Conservation (phyloP, 2,113 vertebrate species). For the Gopherus evgoodei region DNA sequence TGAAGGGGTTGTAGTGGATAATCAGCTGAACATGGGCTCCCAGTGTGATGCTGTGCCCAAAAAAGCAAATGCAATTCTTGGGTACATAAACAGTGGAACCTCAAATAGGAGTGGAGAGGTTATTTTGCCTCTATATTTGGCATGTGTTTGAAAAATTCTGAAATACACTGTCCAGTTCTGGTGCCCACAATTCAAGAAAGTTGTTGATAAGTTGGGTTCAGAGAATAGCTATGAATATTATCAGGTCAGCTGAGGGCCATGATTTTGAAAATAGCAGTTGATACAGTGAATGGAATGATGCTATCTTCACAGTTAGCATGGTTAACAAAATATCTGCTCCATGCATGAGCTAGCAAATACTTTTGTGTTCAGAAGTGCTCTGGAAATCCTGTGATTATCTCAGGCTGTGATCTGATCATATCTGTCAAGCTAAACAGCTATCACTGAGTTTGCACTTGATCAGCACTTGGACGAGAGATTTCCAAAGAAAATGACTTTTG, state of each 20-base stretch:
- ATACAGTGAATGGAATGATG: neutral
- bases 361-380: neutral
- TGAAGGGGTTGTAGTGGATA: neutral
- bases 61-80: neutral
- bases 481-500: neutral
- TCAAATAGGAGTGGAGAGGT: neutral
- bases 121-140: neutral
- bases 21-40: neutral
- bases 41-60: neutral
- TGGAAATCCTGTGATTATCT: neutral
- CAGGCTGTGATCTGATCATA: accelerated
- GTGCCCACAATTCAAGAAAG: neutral
- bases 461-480: neutral
- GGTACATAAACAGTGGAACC: neutral
- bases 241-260: too few relatives aligned
- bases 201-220: neutral
- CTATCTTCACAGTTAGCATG: neutral
- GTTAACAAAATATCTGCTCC: neutral
- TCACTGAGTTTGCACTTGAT: neutral
- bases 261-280: neutral
- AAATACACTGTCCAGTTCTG: neutral
- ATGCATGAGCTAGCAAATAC: neutral
- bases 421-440: neutral
- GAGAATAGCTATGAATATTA: neutral
- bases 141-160: neutral